Evolutionary conservation across 2,797 vertebrate genomes (phyloP), one percentile per base, ranked within the genome.

Genomic region (Oryzias dopingdopingensis): DNA sequence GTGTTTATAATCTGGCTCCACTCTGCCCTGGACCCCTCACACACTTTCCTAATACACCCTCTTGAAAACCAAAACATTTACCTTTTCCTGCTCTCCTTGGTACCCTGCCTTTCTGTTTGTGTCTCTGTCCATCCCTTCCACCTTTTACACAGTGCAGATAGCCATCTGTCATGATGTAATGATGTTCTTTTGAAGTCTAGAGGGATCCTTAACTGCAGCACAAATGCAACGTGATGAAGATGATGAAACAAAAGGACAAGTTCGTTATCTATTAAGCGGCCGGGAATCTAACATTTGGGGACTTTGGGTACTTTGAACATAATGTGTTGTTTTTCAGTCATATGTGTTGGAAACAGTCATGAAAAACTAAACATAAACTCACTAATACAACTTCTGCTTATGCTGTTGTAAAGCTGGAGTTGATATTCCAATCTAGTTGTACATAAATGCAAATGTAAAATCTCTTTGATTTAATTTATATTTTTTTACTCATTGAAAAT

Each of bases 1-100:
- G n/a, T 82, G 73, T 81, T 84, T 80, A 80, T 53, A 17, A 29
- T 67, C 45, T 63, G 70, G 81, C 77, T 85, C 77, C 68, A 45
- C 3, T n/a, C 70, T 75, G 77, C 55, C 65, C 49, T 0, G 0
- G 67, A 67, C 52, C 23, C n/a, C 51, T 72, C 48, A 20, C 56
- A 71, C 52, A 55, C 76, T 52, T 62, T 67, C 60, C 49, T 70
- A 55, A 40, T 17, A 24, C 32, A 55, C 47, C 49, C 53, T 42
- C 29, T 42, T 18, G 46, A 63, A 54, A 59, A 63, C 3, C 46
- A 75, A 75, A 86, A 77, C 59, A 81, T 56, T 56, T 22, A 51
- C 59, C 62, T 29, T 32, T 20, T 14, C 23, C 52, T 41, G 29
- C 49, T 52, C 42, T 42, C 52, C 42, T 18, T 49, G 43, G 29